Evolutionary conservation across 2,888 invertebrate genomes (phyloP).

Genomic region (Atethmia centrago): DNA sequence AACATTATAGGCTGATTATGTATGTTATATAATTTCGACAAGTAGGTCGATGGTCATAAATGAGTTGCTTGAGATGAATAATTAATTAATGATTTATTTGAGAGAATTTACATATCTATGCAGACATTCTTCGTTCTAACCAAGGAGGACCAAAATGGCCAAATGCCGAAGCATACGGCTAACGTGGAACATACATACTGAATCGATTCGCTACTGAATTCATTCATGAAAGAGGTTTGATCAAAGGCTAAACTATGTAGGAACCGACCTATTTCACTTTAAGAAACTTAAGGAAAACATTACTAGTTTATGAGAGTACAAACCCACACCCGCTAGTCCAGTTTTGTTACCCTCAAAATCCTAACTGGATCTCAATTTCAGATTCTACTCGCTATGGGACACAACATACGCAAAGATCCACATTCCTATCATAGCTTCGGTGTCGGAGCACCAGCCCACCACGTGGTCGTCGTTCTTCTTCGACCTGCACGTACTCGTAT

Average conservation of each 20-base stretch:
- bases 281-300: not conserved
- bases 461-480: conserved; percentile 99
- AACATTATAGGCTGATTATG: too few relatives aligned
- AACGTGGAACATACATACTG: not conserved
- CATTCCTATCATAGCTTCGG: conserved; percentile 99
- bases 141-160: not conserved
- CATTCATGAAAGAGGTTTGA: not conserved
- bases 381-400: conserved; percentile 99
- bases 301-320: not conserved
- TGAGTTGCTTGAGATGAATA: not conserved
- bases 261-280: not conserved
- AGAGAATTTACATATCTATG: not conserved
- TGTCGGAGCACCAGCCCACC: conserved; percentile 99
- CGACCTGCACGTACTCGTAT: conserved; percentile 98
- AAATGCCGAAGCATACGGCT: not conserved
- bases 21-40: too few relatives aligned
- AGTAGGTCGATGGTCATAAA: not conserved
- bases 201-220: not conserved
- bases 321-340: not conserved
- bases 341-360: not conserved
- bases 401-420: conserved; percentile 99
- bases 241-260: not conserved
- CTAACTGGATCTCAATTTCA: conserved; percentile 73
- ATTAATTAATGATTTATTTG: not conserved
- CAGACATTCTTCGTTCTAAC: not conserved